Evolutionary conservation across 2,888 invertebrate species (phyloP), one percentile per base, ranked within the genome.

Genomic region (Antitype chi): DNA sequence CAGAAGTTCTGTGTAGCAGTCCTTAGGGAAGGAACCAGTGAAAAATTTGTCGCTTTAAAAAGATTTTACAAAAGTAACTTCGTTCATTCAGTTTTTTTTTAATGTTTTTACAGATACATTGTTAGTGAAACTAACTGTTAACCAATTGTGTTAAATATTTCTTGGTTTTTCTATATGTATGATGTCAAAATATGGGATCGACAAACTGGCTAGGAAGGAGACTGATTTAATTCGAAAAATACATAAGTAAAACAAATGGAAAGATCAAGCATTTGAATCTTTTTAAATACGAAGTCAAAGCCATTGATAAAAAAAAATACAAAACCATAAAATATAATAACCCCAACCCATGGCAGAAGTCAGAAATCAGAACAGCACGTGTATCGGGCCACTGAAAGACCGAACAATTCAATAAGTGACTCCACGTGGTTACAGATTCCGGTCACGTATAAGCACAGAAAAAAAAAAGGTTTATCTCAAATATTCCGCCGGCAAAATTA

Each of bases 371-470:
- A 53, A 28, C 66, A 63, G 55, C 28, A 25, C 74, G 74, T 79
- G 71, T 85, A 76, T 70, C 43, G 62, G 32, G 76, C 43, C 68
- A 23, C 57, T 76, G 59, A 66, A 69, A 60, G 62, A 76, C 63
- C 20, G 69, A 80, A 78, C 78, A 86, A 86, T 86, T 86, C 86
- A 86, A 86, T 86, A 86, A 87, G 43, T 60, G 59, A 64, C 59
- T 82, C 72, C 43, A 67, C 66, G 47, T 64, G 25, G 15, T 70
- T 85, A 43, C n/a, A 11, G 70, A 87, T 80, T 85, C 85, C 62
- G 43, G n/a, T 64, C 86, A 86, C 84, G 88, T 77, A 74, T 74
- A 52, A 76, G 76, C 70, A 78, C 69, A 66, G 74, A 82, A 60
- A 82, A 86, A 85, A 83, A 86, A 87, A 85, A 70, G 74, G 70